These are phyloP conservation scores for Torymus aiolomorphi DNA, from an alignment of 2,888 invertebrate genomes.

Conservation along the genomic window DNA sequence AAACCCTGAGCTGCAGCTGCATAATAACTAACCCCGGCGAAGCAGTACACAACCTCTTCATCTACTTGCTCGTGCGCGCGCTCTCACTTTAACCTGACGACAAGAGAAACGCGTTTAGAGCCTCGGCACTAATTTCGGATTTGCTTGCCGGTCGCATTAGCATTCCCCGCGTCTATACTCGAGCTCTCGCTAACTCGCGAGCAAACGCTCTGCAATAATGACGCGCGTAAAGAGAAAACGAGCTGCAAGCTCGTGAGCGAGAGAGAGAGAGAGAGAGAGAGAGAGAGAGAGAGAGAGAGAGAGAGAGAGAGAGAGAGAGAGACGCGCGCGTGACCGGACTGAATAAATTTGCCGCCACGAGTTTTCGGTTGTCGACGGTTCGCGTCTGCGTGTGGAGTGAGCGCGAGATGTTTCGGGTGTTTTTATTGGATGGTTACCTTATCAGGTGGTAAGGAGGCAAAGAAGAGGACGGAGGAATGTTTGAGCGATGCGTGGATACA, in stretches of 20 bases:
- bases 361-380: constrained; percentile 51
- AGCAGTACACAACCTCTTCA: too few species aligned
- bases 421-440: too few species aligned
- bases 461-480: too few species aligned
- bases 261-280: not conserved
- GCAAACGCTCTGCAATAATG: constrained; percentile 66
- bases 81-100: not conserved
- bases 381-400: not conserved
- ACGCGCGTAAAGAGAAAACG: constrained; percentile 62
- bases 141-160: constrained; percentile 49
- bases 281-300: too few species aligned
- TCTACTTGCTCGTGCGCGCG: not conserved
- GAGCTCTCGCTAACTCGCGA: constrained; percentile 60
- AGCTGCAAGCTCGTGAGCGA: constrained; percentile 19
- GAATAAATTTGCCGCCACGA: constrained; percentile 62
- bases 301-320: too few species aligned
- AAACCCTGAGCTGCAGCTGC: too few species aligned
- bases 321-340: constrained; percentile 69
- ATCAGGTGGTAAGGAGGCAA: too few species aligned
- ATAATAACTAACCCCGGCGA: too few species aligned
- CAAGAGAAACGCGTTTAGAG: constrained; percentile 24
- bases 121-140: constrained; percentile 43
- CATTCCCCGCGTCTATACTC: constrained; percentile 32
- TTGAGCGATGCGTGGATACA: too few species aligned
- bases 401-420: too few species aligned